These are phyloP conservation scores for Corythornis cristatus DNA, from an alignment of 2,113 vertebrate species.

Conservation along the genomic window DNA sequence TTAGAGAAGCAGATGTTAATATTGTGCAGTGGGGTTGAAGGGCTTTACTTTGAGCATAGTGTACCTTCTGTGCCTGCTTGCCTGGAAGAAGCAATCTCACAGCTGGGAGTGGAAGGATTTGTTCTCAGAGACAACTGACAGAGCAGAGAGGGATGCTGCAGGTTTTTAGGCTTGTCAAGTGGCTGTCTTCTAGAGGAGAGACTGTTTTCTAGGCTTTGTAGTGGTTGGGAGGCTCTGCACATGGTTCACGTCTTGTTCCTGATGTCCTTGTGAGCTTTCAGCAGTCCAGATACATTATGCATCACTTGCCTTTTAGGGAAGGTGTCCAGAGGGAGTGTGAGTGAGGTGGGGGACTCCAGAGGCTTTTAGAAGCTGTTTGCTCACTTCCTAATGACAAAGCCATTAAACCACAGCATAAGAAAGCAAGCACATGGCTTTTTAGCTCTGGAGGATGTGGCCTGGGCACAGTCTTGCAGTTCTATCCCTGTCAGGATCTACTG, in stretches of 20 bases:
- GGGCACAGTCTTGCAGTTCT: background rate
- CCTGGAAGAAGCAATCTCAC: background rate
- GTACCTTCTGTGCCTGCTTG: background rate
- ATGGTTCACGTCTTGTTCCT: rapidly evolving
- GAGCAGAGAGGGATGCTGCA: background rate
- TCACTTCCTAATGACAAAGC: background rate
- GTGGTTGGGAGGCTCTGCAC: background rate
- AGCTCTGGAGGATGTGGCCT: background rate
- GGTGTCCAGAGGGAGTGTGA: background rate
- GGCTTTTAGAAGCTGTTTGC: background rate
- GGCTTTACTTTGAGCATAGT: background rate
- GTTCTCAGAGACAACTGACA: background rate
- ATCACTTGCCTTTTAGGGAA: background rate
- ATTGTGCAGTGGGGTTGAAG: background rate
- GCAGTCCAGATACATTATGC: rapidly evolving
- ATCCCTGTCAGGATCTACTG: background rate
- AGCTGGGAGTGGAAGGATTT: background rate
- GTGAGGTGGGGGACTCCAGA: background rate
- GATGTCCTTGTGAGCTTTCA: background rate
- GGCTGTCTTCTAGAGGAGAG: background rate
- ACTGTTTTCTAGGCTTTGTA: background rate
- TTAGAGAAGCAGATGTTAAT: background rate
- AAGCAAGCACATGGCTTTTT: background rate
- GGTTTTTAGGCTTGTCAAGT: background rate
- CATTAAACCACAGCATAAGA: background rate